Conservation (phyloP, 1,140 invertebrate genomes). For the Notospermus geniculatus region DNA sequence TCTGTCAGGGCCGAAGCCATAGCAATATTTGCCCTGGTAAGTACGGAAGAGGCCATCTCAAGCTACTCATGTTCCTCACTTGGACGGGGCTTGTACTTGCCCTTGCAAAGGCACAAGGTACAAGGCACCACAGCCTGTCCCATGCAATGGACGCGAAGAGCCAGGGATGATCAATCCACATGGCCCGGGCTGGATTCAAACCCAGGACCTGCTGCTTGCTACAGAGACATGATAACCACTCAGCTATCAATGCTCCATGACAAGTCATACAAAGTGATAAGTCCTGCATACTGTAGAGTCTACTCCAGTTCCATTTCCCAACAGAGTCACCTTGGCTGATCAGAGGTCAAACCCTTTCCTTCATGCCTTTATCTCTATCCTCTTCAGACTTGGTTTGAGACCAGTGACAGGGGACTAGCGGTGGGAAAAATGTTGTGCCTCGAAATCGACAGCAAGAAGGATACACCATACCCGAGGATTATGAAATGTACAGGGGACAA, state of each 20-base stretch:
- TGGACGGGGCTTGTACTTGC: too few relatives aligned
- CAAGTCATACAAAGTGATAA: too few relatives aligned
- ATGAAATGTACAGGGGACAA: conserved; percentile 91
- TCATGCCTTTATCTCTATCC: conserved; percentile 1
- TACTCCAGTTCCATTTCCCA: background rate
- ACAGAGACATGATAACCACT: too few relatives aligned
- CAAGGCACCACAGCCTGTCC: too few relatives aligned
- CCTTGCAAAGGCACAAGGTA: too few relatives aligned
- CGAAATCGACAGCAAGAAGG: conserved; percentile 63
- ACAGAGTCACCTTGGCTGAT: too few relatives aligned
- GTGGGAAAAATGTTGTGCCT: conserved; percentile 81
- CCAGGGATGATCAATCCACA: too few relatives aligned
- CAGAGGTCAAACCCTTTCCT: conserved; percentile 8
- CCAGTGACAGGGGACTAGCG: conserved; percentile 79
- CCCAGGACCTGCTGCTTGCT: too few relatives aligned
- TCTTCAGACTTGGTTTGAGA: conserved; percentile 78
- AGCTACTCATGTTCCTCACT: too few relatives aligned
- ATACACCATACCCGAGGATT: conserved; percentile 62
- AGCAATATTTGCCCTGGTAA: conserved; percentile 26
- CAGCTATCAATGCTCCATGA: too few relatives aligned
- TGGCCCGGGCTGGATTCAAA: too few relatives aligned
- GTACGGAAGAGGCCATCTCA: background rate
- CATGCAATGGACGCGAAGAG: too few relatives aligned
- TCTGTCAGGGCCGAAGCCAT: conserved; percentile 21
- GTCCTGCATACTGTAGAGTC: background rate